These are phyloP conservation scores for Coptotermes formosanus DNA, from an alignment of 1,140 invertebrate species.

Conservation along the genomic window DNA sequence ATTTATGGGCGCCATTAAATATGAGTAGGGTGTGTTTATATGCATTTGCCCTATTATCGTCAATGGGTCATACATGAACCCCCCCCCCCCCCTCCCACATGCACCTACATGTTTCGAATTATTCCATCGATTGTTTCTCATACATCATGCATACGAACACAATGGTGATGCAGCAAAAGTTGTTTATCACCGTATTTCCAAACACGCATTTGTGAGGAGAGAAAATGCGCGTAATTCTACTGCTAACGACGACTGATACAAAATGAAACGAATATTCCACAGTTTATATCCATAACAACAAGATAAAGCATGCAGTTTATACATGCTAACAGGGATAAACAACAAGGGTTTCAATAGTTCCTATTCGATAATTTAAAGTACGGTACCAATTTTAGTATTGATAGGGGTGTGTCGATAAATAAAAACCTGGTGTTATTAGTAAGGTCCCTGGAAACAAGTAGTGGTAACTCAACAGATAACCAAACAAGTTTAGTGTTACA, in stretches of 20 bases:
- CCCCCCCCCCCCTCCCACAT: not conserved
- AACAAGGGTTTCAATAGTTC: too few relatives aligned
- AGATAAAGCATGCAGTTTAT: not conserved
- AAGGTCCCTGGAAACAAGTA: too few relatives aligned
- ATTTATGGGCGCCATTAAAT: conserved; percentile 13
- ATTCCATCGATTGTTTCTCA: not conserved
- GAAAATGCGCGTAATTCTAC: not conserved
- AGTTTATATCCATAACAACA: not conserved
- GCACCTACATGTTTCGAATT: not conserved
- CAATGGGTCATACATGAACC: conserved; percentile 5
- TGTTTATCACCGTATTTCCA: not conserved
- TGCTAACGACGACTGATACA: not conserved
- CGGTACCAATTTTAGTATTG: too few relatives aligned
- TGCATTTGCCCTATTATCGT: not conserved
- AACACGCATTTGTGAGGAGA: not conserved
- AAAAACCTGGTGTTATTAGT: too few relatives aligned
- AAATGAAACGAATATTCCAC: not conserved
- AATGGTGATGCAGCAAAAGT: not conserved
- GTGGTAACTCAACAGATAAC: too few relatives aligned
- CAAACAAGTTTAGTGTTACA: too few relatives aligned
- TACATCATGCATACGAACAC: not conserved
- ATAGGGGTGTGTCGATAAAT: too few relatives aligned
- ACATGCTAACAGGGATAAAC: not conserved
- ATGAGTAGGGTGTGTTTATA: not conserved
- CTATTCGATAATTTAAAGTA: too few relatives aligned